A percentile compares a stretch with the other conserved stretches of the same genome.
These are phyloP conservation scores for Anastrepha obliqua DNA, from an alignment of 1,140 invertebrate genomes.

Conservation along the genomic window DNA sequence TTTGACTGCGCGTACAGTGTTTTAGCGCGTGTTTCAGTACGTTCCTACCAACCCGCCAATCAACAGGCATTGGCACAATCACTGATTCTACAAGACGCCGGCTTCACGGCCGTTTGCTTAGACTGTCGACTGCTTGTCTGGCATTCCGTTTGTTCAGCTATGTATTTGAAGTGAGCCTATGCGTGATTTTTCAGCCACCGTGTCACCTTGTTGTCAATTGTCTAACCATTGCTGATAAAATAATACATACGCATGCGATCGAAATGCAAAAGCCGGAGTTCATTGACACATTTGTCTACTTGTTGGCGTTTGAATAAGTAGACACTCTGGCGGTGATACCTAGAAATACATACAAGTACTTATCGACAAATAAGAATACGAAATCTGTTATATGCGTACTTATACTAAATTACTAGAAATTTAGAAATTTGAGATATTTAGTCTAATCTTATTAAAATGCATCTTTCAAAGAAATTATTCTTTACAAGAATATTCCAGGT, in stretches of 20 bases:
- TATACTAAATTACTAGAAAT: too few species aligned
- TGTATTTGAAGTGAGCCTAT: not conserved
- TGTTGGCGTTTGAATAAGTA: too few species aligned
- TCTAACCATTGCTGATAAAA: not conserved
- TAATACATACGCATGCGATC: not conserved
- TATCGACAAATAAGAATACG: too few species aligned
- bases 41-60: too few species aligned
- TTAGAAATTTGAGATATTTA: too few species aligned
- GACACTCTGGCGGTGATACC: too few species aligned
- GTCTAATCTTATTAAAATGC: too few species aligned
- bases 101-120: not conserved
- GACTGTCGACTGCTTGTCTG: constrained; percentile 31
- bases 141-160: not conserved
- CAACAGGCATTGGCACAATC: too few species aligned
- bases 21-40: not conserved
- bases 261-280: constrained; percentile 30
- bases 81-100: not conserved
- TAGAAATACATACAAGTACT: too few species aligned
- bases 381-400: too few species aligned
- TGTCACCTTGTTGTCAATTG: not conserved
- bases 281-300: constrained; percentile 19
- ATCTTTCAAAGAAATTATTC: too few species aligned
- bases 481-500: too few species aligned
- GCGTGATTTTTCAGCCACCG: not conserved
- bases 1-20: not conserved